Percentiles rank a stretch among this genome's conserved stretches.
phyloP scores from a whole-genome alignment of 2,113 vertebrate genomes.

The Vireo altiloquus region DNA sequence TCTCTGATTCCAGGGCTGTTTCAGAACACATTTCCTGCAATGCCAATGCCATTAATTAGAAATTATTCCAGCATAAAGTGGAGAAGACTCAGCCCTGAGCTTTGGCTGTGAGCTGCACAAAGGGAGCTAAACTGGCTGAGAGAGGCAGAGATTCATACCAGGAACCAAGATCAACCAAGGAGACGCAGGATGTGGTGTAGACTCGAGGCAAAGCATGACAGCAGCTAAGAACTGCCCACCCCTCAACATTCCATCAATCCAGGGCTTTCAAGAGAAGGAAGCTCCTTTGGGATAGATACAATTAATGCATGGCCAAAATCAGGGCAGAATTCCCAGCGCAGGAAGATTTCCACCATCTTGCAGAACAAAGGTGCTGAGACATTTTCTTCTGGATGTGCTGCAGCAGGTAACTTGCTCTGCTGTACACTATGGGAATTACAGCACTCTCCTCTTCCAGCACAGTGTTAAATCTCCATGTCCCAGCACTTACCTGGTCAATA shows the following conservation, averaged over 20 bases:
- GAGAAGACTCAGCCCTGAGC: background rate
- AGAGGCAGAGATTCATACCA: background rate
- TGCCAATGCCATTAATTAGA: background rate
- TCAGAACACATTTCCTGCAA: background rate
- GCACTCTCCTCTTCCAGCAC: background rate
- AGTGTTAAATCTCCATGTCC: accelerated
- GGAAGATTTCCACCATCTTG: background rate
- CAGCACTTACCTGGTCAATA: constrained; percentile 75
- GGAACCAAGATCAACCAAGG: background rate
- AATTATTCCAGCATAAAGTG: background rate
- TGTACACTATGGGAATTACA: background rate
- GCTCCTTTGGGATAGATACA: background rate
- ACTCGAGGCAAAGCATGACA: background rate
- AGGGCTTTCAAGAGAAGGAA: background rate
- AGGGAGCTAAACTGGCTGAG: background rate
- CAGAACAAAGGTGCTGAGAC: background rate
- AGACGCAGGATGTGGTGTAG: accelerated
- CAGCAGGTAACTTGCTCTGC: background rate
- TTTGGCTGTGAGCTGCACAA: background rate
- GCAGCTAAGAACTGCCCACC: background rate
- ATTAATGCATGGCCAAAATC: accelerated
- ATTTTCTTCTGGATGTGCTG: background rate
- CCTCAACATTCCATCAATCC: background rate
- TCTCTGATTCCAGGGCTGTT: background rate
- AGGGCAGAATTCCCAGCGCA: background rate